Base-by-base conservation (phyloP, 2,888 invertebrate species). In the Noctua janthina region DNA sequence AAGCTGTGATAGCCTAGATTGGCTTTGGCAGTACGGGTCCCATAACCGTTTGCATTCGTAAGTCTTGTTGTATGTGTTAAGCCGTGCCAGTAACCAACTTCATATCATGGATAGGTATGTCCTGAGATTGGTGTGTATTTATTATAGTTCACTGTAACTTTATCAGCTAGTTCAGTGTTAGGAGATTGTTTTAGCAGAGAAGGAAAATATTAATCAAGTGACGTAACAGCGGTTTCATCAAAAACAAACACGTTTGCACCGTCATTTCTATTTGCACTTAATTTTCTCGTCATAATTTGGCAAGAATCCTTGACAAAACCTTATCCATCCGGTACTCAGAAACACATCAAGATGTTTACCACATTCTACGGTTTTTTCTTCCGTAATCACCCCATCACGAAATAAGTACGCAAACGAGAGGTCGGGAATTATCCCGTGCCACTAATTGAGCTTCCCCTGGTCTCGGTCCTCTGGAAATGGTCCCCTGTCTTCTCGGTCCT, bases 391-490 rank as follows among this genome's bases (percentile, higher is more conserved):
- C 79, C 74, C 87, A 87, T 88, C 77, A 88, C 66, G 79, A 82
- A 87, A 86, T 90, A 89, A 90, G 84, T 84, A 89, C 78, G 89
- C 85, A 88, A 90, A 91, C 88, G 88, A 89, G 90, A 91, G 88
- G 85, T 84, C 75, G 88, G 83, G 83, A 88, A 89, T 91, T 91
- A 91, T 89, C 88, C 83, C 85, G 79, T 84, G 85, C 88, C 86
- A 87, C 92, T 92, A 92, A 92, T 92, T 92, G 91, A 91, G 84
- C 85, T 86, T 86, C 75, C 78, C 62, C n/a, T 79, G 51, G 76
- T 78, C 68, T 79, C 74, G 59, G 68, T 72, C 71, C 77, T 46
- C 23, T 59, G n/a, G 51, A 70, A 83, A 83, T 72, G 39, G 83
- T 72, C 73, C 81, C 68, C 74, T 79, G 81, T 82, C 85, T 81